phyloP scores from a whole-genome alignment of 2,888 invertebrate species.

The Drosophila mettleri region DNA sequence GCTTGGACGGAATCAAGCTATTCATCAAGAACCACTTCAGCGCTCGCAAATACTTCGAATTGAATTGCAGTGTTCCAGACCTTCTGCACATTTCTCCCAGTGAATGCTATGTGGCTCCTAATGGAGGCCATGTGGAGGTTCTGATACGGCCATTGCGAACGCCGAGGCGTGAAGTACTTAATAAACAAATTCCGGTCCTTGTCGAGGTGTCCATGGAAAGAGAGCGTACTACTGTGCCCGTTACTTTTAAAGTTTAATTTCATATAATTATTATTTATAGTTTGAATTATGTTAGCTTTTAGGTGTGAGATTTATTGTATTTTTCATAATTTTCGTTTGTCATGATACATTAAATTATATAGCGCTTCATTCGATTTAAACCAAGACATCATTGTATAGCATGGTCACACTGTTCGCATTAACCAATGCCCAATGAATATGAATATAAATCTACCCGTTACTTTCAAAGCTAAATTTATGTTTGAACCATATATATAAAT shows the following conservation, averaged over 20 bases:
- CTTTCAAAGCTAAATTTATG: slow-evolving; percentile 49
- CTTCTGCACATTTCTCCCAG: slow-evolving; percentile 76
- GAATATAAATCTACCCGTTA: slow-evolving; percentile 81
- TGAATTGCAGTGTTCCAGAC: slow-evolving; percentile 73
- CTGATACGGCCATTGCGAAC: slow-evolving; percentile 52
- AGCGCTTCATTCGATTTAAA: background rate
- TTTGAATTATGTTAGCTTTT: slow-evolving; percentile 16
- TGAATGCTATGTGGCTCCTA: slow-evolving; percentile 75
- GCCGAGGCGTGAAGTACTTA: slow-evolving; percentile 37
- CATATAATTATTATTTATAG: slow-evolving; percentile 5
- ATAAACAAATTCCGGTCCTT: slow-evolving; percentile 52
- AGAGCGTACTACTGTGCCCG: slow-evolving; percentile 82
- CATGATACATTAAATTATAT: background rate
- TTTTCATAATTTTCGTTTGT: background rate
- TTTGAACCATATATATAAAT: slow-evolving; percentile 10
- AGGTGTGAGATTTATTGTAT: slow-evolving; percentile 16
- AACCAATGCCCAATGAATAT: slow-evolving; percentile 52
- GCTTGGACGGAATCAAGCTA: slow-evolving; percentile 39
- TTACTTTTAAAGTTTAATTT: slow-evolving; percentile 64
- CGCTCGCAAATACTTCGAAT: slow-evolving; percentile 78
- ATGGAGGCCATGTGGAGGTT: slow-evolving; percentile 73
- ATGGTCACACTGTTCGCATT: background rate
- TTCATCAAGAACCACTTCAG: slow-evolving; percentile 72
- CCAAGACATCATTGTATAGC: background rate
- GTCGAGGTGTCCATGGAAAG: slow-evolving; percentile 82